Percentiles rank a stretch among this genome's conserved stretches.
phyloP scores from a whole-genome alignment of 2,888 invertebrate genomes.

The Chloromyia formosa region DNA sequence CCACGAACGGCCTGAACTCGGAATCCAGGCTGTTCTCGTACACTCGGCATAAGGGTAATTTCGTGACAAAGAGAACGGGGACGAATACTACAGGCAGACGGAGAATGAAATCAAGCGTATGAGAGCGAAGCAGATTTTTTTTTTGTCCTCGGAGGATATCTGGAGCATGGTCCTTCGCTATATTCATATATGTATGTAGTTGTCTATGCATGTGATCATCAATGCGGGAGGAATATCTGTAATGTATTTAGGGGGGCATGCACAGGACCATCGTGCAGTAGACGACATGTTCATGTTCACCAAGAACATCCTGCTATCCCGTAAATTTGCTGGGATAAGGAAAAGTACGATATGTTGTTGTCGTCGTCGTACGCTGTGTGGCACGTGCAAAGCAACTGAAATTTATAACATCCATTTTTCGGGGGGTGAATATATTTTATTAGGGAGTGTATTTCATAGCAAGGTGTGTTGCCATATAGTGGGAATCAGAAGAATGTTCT shows the following conservation, averaged over 20 bases:
- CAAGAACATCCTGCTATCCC: constrained; percentile 3
- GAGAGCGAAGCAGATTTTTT: not conserved
- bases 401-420: constrained; percentile 42
- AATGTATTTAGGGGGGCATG: not conserved
- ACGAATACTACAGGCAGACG: no score
- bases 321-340: not conserved
- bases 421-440: constrained; percentile 45
- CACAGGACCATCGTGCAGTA: constrained; percentile 20
- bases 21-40: no score
- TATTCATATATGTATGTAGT: not conserved
- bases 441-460: constrained; percentile 30
- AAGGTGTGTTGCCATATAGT: constrained; percentile 5
- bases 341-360: constrained; percentile 9
- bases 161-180: not conserved
- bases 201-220: not conserved
- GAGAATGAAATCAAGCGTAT: not conserved
- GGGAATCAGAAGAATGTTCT: not conserved
- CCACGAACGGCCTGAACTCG: no score
- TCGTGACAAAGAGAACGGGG: no score
- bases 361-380: constrained; percentile 18
- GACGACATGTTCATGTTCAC: constrained; percentile 11
- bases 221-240: constrained; percentile 17
- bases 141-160: not conserved
- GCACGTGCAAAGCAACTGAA: constrained; percentile 47
- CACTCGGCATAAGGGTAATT: no score